Evolutionary conservation across 2,888 invertebrate species (phyloP).

Genomic region (Thecocarcelia acutangulata): DNA sequence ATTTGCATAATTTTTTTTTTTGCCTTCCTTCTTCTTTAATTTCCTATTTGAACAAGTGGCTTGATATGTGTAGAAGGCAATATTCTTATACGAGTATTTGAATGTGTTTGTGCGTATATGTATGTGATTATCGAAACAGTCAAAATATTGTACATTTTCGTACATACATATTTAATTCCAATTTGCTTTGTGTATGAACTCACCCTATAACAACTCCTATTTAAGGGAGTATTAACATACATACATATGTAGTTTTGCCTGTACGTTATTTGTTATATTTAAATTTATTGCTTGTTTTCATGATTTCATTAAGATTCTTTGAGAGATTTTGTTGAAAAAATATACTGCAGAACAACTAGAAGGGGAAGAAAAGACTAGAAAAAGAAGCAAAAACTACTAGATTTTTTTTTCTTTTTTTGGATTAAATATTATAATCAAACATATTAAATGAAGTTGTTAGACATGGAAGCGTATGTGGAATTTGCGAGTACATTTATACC

Average conservation of each 20-base stretch:
- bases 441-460: conserved; percentile 2
- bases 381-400: conserved; percentile 2
- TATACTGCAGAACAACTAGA: conserved; percentile 11
- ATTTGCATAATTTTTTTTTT: no score
- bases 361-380: background rate
- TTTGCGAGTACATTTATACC: no score
- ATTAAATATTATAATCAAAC: conserved; percentile 38
- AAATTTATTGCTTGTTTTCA: conserved; percentile 58
- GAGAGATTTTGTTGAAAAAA: conserved; percentile 3
- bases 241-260: no score
- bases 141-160: no score
- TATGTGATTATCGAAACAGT: no score
- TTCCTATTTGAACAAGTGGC: no score
- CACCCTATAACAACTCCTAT: background rate
- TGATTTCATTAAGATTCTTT: conserved; percentile 40
- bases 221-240: conserved; percentile 31
- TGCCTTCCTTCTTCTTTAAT: no score
- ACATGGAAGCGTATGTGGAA: background rate
- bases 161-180: conserved; percentile 48
- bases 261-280: conserved; percentile 62
- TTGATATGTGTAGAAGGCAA: no score
- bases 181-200: conserved; percentile 4
- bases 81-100: no score
- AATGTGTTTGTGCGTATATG: no score
- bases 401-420: no score